These are phyloP conservation scores for Ceriagrion tenellum DNA, from an alignment of 2,888 invertebrate genomes.

Conservation along the genomic window DNA sequence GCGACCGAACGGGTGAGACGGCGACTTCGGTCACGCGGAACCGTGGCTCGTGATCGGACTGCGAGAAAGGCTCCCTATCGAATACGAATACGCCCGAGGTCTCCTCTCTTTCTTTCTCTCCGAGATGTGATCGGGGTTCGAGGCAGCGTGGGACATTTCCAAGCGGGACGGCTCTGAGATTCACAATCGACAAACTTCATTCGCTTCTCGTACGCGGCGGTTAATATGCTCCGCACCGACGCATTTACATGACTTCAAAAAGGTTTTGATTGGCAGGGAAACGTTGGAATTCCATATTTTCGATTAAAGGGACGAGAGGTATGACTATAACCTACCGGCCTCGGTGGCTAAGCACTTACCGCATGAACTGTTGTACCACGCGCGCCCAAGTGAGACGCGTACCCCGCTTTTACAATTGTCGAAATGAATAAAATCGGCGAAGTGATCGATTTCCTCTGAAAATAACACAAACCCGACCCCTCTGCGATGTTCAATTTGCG, in stretches of 20 bases:
- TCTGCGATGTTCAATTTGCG: too few species aligned
- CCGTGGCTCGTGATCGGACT: constrained; percentile 55
- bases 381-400: too few species aligned
- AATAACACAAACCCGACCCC: too few species aligned
- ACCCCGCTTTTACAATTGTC: too few species aligned
- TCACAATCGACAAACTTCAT: constrained; percentile 6
- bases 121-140: background rate
- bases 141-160: constrained; percentile 26
- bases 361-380: too few species aligned
- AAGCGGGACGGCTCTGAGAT: constrained; percentile 40
- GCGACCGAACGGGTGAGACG: background rate
- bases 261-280: background rate
- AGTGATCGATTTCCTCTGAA: too few species aligned
- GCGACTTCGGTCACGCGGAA: constrained; percentile 57
- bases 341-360: too few species aligned
- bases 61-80: constrained; percentile 19
- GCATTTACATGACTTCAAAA: constrained; percentile 27
- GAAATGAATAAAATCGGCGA: too few species aligned
- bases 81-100: background rate
- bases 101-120: background rate
- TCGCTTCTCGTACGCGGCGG: background rate
- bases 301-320: too few species aligned
- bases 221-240: constrained; percentile 31
- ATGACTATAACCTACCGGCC: too few species aligned
- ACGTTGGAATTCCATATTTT: background rate